Percentiles rank a stretch among this genome's conserved stretches.
These are phyloP conservation scores for Manis javanica DNA, from an alignment of 2,797 vertebrate species.

Conservation along the genomic window DNA sequence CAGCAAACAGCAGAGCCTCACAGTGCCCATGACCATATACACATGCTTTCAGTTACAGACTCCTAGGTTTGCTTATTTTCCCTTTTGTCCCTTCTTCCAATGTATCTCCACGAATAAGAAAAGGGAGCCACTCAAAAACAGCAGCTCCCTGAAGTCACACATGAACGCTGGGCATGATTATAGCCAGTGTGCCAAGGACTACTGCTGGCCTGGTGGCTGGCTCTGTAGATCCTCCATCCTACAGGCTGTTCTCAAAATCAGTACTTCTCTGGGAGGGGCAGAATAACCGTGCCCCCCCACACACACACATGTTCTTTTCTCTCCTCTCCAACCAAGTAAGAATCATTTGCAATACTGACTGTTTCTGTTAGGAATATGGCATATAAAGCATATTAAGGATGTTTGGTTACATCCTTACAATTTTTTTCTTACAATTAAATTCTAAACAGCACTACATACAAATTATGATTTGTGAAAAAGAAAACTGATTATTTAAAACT, in stretches of 20 bases:
- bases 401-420: neutral
- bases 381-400: neutral
- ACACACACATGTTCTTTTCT: neutral
- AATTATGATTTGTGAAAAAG: neutral
- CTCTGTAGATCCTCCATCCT: neutral
- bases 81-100: neutral
- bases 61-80: neutral
- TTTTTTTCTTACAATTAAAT: constrained; percentile 19
- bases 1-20: neutral
- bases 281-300: neutral
- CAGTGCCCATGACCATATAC: neutral
- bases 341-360: neutral
- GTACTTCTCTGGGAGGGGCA: neutral
- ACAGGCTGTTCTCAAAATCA: neutral
- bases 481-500: constrained; percentile 35
- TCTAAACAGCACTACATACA: neutral
- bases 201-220: neutral
- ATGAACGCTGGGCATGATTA: neutral
- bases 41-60: neutral
- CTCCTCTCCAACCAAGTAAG: neutral
- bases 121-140: neutral
- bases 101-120: neutral
- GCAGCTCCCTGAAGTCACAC: neutral
- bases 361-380: neutral
- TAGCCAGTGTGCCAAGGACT: neutral